A percentile compares a stretch with the other conserved stretches of the same genome.
Conservation (phyloP, 2,888 invertebrate species). For the Melangyna quadrimaculata region DNA sequence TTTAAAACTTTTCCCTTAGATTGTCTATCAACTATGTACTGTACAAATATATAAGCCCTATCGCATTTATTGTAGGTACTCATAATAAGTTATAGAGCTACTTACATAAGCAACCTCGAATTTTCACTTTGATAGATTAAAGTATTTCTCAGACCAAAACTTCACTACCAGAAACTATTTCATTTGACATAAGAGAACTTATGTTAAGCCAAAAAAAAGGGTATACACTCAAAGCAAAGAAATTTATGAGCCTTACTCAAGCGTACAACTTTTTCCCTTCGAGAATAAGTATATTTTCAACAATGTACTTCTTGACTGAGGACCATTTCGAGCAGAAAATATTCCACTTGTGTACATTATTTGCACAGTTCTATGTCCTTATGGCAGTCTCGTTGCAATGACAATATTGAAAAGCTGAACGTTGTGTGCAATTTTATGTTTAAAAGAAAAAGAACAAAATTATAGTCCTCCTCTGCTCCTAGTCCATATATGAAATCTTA, state of each 20-base stretch:
- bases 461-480: neutral
- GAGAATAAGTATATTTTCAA: constrained; percentile 64
- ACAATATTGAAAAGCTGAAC: constrained; percentile 61
- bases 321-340: constrained; percentile 68
- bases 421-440: constrained; percentile 57
- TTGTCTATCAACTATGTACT: too few relatives aligned
- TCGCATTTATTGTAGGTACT: neutral
- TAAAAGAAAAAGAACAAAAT: neutral
- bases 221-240: constrained; percentile 46
- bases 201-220: constrained; percentile 16
- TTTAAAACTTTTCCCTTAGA: too few relatives aligned
- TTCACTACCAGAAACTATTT: constrained; percentile 25
- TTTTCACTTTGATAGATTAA: constrained; percentile 3
- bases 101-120: neutral
- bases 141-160: constrained; percentile 36
- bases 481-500: neutral
- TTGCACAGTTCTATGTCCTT: constrained; percentile 64
- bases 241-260: constrained; percentile 65
- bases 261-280: constrained; percentile 47
- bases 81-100: neutral
- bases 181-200: constrained; percentile 9
- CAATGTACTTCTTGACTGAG: constrained; percentile 66
- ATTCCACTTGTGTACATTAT: constrained; percentile 67
- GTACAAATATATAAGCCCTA: neutral
- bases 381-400: constrained; percentile 55